Conservation (phyloP, 2,797 vertebrate species). For the Tamandua tetradactyla region DNA sequence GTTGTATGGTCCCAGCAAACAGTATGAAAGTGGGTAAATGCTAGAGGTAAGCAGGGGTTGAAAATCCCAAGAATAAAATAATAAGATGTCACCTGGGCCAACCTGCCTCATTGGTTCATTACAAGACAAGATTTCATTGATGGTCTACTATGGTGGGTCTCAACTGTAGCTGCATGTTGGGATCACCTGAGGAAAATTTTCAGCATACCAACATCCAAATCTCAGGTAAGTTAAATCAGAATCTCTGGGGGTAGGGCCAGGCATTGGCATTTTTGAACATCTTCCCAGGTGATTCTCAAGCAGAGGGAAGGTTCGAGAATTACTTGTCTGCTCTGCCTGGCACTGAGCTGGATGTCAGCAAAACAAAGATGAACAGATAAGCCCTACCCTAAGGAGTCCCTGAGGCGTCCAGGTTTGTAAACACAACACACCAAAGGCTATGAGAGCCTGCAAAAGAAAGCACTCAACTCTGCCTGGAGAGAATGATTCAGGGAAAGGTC, state of each 20-base stretch:
- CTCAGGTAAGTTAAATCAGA: not conserved
- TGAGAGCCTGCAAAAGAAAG: not conserved
- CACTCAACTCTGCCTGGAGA: not conserved
- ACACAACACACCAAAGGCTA: not conserved
- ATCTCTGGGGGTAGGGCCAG: not conserved
- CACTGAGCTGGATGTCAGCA: not conserved
- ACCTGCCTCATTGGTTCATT: not conserved
- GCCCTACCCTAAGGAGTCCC: not conserved
- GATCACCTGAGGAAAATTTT: not conserved
- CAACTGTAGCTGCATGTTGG: fast-evolving
- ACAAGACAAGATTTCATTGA: not conserved
- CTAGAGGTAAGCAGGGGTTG: too few species aligned
- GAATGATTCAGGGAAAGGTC: not conserved
- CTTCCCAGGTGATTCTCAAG: not conserved
- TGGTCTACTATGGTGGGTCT: fast-evolving
- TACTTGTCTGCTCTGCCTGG: fast-evolving
- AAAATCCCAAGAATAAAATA: not conserved
- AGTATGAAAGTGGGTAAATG: not conserved
- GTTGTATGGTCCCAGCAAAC: not conserved
- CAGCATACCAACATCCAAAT: not conserved
- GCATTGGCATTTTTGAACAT: not conserved
- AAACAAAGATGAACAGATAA: not conserved
- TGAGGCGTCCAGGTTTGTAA: not conserved
- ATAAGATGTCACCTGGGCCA: not conserved
- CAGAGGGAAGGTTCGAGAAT: not conserved